phyloP scores from a whole-genome alignment of 2,888 invertebrate species.

The Taenaris catops region DNA sequence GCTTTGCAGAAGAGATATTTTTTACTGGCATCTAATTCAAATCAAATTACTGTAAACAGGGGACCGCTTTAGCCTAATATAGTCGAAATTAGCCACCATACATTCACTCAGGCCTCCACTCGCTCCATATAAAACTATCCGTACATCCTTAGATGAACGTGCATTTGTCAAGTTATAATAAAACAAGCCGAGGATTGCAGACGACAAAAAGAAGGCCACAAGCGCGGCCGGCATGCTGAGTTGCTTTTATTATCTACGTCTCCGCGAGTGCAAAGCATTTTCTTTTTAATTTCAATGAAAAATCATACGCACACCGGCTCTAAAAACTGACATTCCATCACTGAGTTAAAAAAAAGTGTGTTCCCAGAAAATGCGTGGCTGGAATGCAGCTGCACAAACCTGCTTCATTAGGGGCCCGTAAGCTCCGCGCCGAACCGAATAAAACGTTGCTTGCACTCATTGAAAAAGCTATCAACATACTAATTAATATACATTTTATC shows the following conservation, averaged over 20 bases:
- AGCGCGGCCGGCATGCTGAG: constrained; percentile 41
- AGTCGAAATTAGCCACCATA: constrained; percentile 15
- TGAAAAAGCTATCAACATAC: neutral
- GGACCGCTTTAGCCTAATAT: constrained; percentile 9
- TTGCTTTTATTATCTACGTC: constrained; percentile 52
- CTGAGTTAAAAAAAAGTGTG: constrained; percentile 52
- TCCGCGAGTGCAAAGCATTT: constrained; percentile 39
- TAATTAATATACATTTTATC: no score
- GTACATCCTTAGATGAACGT: constrained; percentile 28
- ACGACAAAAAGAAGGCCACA: constrained; percentile 48
- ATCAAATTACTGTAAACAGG: constrained; percentile 3
- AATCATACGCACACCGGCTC: constrained; percentile 56
- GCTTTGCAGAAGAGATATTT: neutral
- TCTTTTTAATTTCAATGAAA: constrained; percentile 69
- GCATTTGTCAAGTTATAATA: constrained; percentile 49
- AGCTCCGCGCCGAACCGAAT: constrained; percentile 18
- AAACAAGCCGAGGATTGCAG: constrained; percentile 50
- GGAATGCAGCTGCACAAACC: constrained; percentile 60
- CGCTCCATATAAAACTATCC: constrained; percentile 22
- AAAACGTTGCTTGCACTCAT: neutral
- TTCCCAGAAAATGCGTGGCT: constrained; percentile 62
- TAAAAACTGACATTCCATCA: constrained; percentile 60
- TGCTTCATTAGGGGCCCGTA: constrained; percentile 50
- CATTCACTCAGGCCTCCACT: constrained; percentile 13
- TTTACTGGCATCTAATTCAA: no score